phyloP scores from a whole-genome alignment of 2,797 vertebrate species.

The Coendou prehensilis region DNA sequence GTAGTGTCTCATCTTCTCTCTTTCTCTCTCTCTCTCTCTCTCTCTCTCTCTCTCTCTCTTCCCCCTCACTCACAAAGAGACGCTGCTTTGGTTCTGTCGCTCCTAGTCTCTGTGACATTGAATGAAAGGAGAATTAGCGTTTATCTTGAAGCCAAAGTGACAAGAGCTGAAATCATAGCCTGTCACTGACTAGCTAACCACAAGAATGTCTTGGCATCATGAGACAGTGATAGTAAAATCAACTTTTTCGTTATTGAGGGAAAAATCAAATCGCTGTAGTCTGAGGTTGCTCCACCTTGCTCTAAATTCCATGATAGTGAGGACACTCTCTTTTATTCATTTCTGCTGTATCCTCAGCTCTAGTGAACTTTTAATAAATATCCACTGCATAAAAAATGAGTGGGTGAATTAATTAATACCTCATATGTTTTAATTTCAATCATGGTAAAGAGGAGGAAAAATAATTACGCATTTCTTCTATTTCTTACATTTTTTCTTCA shows the following conservation, averaged over 20 bases:
- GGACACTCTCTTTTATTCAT: background rate
- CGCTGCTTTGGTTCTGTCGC: background rate
- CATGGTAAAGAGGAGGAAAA: background rate
- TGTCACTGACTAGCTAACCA: background rate
- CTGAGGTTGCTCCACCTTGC: background rate
- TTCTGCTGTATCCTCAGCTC: background rate
- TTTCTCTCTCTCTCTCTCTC: background rate
- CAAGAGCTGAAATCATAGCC: background rate
- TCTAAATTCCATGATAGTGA: background rate
- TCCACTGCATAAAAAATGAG: background rate
- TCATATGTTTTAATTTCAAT: background rate
- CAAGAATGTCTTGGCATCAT: background rate
- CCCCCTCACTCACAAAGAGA: background rate
- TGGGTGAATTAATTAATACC: conserved; percentile 57
- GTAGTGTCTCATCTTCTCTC: background rate
- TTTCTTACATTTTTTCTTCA: conserved; percentile 63
- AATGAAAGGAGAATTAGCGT: background rate
- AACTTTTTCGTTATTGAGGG: background rate
- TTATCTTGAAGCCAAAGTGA: background rate
- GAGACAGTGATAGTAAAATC: background rate
- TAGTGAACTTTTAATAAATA: conserved; percentile 16
- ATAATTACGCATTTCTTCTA: background rate
- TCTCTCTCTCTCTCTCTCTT: background rate
- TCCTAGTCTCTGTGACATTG: background rate
- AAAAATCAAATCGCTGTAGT: background rate